Base-by-base conservation (phyloP, 1,140 invertebrate genomes). In the Rhyzopertha dominica region DNA sequence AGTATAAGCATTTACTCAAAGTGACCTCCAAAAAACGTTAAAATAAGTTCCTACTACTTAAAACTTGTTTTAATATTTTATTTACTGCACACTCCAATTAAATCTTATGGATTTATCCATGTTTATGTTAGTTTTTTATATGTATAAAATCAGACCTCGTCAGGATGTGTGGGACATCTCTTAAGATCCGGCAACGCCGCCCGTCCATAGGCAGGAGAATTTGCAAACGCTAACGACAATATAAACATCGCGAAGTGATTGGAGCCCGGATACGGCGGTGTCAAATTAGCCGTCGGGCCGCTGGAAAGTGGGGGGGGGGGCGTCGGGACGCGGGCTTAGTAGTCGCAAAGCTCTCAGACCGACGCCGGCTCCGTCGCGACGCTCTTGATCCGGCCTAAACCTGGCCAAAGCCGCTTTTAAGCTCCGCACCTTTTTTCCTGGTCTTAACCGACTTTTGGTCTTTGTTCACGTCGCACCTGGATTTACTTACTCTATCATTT, bases 331-430 rank as follows among this genome's bases (percentile, higher is more conserved):
- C 54, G 37, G 54, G 61, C 61, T 65, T 65, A 65, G 62, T 61
- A 53, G 51, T 50, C 49, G 62, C 61, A 65, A 63, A 65, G 62
- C 62, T 63, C 55, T 63, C 61, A 59, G 54, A 59, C 56, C 56
- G 54, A 56, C 53, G 59, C 51, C 47, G 55, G 51, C 57, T 52
- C 46, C 58, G 63, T 59, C 61, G 63, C 59, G 59, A 62, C 56
- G 59, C 43, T 43, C 43, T 52, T 65, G 59, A 65, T 65, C 63
- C 63, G 59, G 44, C 51, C 58, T 65, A 65, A 65, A 65, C 61
- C 63, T 55, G 55, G 53, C 51, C 56, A 61, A 65, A 65, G 61
- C 61, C 56, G 59, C 54, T 65, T 65, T 62, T 65, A 65, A 65
- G 63, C 61, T 56, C 52, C 49, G 46, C 53, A 55, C 50, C 60